A percentile compares a stretch with the other conserved stretches of the same genome.
Conservation (phyloP, 37 sponge, comb jelly and placozoan genomes). For the Corticium candelabrum region DNA sequence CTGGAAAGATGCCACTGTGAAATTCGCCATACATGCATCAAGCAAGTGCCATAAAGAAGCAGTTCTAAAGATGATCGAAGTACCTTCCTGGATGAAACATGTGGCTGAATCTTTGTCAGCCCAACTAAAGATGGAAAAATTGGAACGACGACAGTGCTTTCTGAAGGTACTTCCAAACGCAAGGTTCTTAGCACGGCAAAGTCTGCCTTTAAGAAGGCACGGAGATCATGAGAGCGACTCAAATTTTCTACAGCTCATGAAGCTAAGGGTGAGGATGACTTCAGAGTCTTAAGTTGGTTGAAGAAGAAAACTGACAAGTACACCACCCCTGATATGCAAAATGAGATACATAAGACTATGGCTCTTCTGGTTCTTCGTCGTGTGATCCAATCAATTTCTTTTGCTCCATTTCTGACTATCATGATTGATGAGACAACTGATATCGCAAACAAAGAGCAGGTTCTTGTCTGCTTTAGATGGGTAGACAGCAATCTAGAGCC, state of each 20-base stretch:
- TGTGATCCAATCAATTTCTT: neutral
- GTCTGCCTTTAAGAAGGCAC: conserved; percentile 14
- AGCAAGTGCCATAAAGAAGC: neutral
- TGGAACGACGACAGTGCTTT: neutral
- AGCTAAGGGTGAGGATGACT: conserved; percentile 17
- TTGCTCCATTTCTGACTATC: conserved; percentile 13
- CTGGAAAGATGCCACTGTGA: conserved; percentile 6
- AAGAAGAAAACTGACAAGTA: conserved; percentile 28
- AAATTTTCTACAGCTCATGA: conserved; percentile 15
- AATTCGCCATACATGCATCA: neutral
- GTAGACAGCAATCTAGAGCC: conserved; percentile 28
- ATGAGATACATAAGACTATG: conserved; percentile 14
- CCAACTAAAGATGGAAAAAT: neutral
- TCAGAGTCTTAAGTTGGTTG: conserved; percentile 15
- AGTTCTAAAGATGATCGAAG: neutral
- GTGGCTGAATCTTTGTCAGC: neutral
- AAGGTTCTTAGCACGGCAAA: conserved; percentile 20
- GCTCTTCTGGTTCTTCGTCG: conserved; percentile 1
- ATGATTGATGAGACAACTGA: conserved; percentile 49
- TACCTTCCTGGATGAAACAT: neutral
- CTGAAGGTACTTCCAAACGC: conserved; percentile 11
- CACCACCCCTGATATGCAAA: conserved; percentile 21
- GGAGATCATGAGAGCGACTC: conserved; percentile 31
- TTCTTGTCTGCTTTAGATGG: conserved; percentile 34
- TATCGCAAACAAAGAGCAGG: conserved; percentile 29